phyloP scores from a whole-genome alignment of 2,888 invertebrate species.

The Nomada goodeniana region DNA sequence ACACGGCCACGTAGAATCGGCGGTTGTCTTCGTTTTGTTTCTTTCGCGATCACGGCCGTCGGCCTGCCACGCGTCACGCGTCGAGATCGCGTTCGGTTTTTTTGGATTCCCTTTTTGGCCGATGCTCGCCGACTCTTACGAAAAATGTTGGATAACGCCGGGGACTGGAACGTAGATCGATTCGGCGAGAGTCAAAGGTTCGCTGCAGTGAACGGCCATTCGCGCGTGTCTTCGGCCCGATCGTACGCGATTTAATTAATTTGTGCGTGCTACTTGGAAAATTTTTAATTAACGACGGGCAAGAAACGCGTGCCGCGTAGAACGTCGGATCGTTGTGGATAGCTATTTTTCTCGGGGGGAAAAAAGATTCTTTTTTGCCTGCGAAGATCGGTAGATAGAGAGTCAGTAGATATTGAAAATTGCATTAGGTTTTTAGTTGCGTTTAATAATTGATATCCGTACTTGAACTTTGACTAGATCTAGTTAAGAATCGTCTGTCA shows the following conservation, averaged over 20 bases:
- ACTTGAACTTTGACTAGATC: too few relatives aligned
- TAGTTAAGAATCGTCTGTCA: too few relatives aligned
- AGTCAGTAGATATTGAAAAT: too few relatives aligned
- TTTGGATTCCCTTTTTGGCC: not conserved
- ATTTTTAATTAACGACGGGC: conserved; percentile 41
- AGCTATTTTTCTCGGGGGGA: not conserved
- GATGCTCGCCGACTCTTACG: conserved; percentile 3
- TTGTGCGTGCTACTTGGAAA: conserved; percentile 21
- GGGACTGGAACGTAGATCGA: conserved; percentile 6
- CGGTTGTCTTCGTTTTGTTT: conserved; percentile 32
- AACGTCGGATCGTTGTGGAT: not conserved
- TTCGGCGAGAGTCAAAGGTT: not conserved
- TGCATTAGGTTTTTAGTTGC: too few relatives aligned
- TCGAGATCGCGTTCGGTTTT: not conserved
- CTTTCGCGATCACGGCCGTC: conserved; percentile 12
- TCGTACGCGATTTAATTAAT: conserved; percentile 41
- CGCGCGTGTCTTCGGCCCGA: conserved; percentile 26
- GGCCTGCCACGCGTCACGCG: conserved; percentile 13
- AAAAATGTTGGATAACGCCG: not conserved
- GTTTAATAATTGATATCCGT: too few relatives aligned
- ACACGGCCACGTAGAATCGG: conserved; percentile 32
- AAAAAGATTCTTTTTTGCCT: not conserved
- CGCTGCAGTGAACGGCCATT: not conserved
- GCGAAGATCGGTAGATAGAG: not conserved
- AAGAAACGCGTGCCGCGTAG: not conserved